Conservation (phyloP, 2,888 invertebrate genomes). For the Onthophagus sagittarius region DNA sequence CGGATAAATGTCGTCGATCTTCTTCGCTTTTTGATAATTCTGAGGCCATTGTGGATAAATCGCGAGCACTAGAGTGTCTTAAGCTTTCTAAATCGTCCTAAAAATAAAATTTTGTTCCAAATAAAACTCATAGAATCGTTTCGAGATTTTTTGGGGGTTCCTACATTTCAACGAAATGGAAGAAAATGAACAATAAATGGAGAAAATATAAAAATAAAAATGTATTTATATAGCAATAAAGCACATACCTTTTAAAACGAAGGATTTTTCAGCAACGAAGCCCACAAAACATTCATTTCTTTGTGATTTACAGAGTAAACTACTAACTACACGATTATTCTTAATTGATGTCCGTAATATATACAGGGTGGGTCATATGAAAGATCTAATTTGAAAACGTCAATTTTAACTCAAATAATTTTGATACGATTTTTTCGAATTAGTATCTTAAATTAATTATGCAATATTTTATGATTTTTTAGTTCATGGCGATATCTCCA, state of each 20-base stretch:
- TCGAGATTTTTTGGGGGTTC: too few species aligned
- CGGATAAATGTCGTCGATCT: constrained; percentile 67
- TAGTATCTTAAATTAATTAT: too few species aligned
- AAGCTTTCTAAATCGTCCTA: constrained; percentile 78
- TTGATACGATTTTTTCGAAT: too few species aligned
- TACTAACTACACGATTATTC: not conserved
- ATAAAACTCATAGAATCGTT: too few species aligned
- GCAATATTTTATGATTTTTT: too few species aligned
- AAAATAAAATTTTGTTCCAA: constrained; percentile 7
- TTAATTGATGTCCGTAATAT: not conserved
- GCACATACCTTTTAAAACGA: constrained; percentile 46
- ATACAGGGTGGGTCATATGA: too few species aligned
- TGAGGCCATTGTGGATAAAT: constrained; percentile 64
- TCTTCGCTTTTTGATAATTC: constrained; percentile 72
- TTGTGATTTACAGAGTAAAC: not conserved
- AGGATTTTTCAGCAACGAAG: constrained; percentile 35
- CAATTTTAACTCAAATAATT: too few species aligned
- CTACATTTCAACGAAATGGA: not conserved
- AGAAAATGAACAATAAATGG: not conserved
- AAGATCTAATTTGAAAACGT: too few species aligned
- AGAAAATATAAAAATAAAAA: constrained; percentile 7
- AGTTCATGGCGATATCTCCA: too few species aligned
- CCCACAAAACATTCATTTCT: constrained; percentile 32
- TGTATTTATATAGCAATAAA: constrained; percentile 35
- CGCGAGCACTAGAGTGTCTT: constrained; percentile 69